Conservation (phyloP, 2,888 invertebrate genomes). For the Hoplodrina ambigua region DNA sequence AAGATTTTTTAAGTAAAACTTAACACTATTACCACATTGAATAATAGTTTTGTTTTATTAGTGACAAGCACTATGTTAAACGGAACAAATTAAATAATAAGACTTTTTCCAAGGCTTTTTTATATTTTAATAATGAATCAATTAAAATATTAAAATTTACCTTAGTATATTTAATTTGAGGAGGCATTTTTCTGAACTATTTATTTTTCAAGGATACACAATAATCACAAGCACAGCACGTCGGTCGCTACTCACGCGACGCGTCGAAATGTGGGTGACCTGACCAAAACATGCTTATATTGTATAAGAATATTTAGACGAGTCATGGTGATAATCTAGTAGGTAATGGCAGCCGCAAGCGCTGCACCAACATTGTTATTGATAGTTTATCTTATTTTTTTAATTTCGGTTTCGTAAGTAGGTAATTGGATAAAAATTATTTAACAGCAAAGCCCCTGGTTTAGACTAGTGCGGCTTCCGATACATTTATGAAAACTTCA, state of each 20-base stretch:
- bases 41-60: no score
- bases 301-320: background rate
- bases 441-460: no score
- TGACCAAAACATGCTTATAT: constrained; percentile 14
- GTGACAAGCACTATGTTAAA: no score
- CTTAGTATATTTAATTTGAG: constrained; percentile 44
- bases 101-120: no score
- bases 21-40: no score
- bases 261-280: background rate
- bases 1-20: no score
- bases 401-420: no score
- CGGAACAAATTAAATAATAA: no score
- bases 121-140: no score
- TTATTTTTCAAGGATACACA: background rate
- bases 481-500: no score
- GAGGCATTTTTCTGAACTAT: constrained; percentile 30
- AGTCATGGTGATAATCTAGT: constrained; percentile 12
- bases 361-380: background rate
- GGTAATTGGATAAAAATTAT: no score
- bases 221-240: constrained; percentile 16
- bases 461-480: no score
- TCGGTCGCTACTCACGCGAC: constrained; percentile 5
- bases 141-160: background rate
- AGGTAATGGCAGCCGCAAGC: background rate
- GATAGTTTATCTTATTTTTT: background rate